These are phyloP conservation scores for Probosciger aterrimus DNA, from an alignment of 2,113 vertebrate genomes.

Conservation along the genomic window DNA sequence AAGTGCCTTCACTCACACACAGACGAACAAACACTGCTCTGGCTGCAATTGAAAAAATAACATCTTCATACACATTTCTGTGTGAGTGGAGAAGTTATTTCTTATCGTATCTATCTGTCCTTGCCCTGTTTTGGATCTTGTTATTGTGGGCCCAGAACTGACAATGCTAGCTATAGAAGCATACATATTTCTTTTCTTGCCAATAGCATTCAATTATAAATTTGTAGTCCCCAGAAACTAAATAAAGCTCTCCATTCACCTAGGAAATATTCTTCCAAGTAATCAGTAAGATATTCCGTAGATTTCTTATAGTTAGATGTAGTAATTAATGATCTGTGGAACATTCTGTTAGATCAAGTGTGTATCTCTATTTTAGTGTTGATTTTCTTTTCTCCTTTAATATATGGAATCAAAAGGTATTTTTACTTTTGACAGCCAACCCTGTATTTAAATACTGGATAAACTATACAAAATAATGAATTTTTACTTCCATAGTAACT, in stretches of 20 bases:
- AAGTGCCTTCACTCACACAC: not conserved
- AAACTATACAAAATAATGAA: conserved; percentile 30
- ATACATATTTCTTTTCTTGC: not conserved
- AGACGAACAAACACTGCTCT: not conserved
- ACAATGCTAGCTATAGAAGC: not conserved
- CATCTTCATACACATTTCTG: not conserved
- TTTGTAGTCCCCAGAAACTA: not conserved
- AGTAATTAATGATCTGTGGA: not conserved
- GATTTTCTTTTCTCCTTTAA: conserved; percentile 45
- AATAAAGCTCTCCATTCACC: not conserved
- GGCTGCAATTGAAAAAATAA: not conserved
- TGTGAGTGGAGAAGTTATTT: not conserved
- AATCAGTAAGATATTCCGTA: not conserved
- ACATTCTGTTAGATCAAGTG: not conserved
- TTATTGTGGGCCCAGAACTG: not conserved
- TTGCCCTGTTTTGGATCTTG: not conserved
- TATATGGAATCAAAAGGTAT: conserved; percentile 36
- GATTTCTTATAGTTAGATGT: not conserved
- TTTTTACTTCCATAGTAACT: not conserved
- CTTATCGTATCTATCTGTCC: not conserved
- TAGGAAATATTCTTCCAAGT: not conserved
- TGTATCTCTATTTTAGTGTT: conserved; percentile 1
- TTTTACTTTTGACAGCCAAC: conserved; percentile 39
- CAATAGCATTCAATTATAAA: not conserved
- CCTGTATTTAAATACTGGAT: not conserved